Evolutionary conservation across 2,113 vertebrate species (phyloP).

Genomic region (Gallinago paraguaiae): DNA sequence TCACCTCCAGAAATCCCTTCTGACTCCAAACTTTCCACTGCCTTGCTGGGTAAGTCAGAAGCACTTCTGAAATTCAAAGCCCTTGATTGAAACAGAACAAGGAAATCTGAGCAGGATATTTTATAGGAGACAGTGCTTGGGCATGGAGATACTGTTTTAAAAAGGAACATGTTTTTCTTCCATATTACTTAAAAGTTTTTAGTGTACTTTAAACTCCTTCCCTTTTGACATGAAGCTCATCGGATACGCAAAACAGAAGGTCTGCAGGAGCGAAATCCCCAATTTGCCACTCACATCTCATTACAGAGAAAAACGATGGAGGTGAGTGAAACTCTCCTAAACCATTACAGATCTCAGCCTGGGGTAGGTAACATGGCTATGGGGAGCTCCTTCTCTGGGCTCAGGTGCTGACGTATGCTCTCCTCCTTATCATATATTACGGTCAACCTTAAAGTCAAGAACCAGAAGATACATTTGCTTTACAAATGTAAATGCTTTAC

Average conservation of each 20-base stretch:
- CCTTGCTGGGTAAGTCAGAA: not conserved
- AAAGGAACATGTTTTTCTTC: not conserved
- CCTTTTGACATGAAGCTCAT: not conserved
- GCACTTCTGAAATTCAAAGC: not conserved
- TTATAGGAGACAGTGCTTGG: not conserved
- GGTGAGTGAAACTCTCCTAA: not conserved
- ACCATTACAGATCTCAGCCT: not conserved
- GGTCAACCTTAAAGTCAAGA: not conserved
- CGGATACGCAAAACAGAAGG: not conserved
- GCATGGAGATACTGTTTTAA: not conserved
- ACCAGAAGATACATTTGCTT: not conserved
- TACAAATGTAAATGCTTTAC: too few species aligned
- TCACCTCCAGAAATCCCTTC: not conserved
- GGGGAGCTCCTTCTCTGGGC: not conserved
- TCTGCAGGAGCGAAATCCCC: not conserved
- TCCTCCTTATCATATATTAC: too few species aligned
- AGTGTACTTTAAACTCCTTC: not conserved
- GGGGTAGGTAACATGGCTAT: accelerated
- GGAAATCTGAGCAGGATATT: not conserved
- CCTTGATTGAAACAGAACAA: not conserved
- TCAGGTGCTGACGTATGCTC: too few species aligned
- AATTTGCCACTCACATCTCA: not conserved
- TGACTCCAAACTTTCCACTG: not conserved
- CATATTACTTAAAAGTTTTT: not conserved
- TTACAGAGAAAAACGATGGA: not conserved